Percentiles rank a stretch among this genome's conserved stretches.
Evolutionary conservation across 2,113 vertebrate genomes (phyloP).

Genomic region (Protobothrops mucrosquamatus): DNA sequence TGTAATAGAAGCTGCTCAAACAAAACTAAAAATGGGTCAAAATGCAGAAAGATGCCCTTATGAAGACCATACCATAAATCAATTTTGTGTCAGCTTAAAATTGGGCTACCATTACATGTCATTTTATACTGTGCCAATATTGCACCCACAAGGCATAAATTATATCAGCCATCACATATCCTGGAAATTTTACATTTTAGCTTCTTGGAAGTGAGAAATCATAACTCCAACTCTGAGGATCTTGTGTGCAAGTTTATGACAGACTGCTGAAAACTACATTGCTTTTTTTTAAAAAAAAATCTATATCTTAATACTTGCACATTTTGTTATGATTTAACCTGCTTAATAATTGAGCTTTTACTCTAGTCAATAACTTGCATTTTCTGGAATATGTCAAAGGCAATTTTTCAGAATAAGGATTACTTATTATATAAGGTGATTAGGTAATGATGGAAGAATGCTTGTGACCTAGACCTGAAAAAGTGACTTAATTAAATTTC

Average conservation of each 20-base stretch:
- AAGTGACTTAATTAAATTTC: neutral
- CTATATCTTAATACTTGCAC: neutral
- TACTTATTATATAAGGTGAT: neutral
- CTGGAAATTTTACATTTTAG: neutral
- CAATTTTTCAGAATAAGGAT: neutral
- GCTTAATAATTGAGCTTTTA: neutral
- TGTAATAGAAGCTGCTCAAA: neutral
- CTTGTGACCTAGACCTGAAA: neutral
- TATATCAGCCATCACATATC: neutral
- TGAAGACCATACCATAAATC: neutral
- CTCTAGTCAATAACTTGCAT: neutral
- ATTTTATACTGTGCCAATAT: neutral
- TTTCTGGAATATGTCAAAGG: neutral
- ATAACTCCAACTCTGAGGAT: neutral
- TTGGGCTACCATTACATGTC: neutral
- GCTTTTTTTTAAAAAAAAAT: neutral
- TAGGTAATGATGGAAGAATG: neutral
- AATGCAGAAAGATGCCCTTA: neutral
- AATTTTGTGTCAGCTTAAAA: neutral
- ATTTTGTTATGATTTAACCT: neutral
- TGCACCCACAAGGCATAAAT: neutral
- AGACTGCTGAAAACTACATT: neutral
- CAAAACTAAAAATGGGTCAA: neutral
- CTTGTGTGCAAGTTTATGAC: neutral
- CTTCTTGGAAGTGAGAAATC: neutral